Percentiles rank a stretch among this genome's conserved stretches.
Evolutionary conservation across 2,113 vertebrate species (phyloP).

Genomic region (Cranoglanis bouderius): DNA sequence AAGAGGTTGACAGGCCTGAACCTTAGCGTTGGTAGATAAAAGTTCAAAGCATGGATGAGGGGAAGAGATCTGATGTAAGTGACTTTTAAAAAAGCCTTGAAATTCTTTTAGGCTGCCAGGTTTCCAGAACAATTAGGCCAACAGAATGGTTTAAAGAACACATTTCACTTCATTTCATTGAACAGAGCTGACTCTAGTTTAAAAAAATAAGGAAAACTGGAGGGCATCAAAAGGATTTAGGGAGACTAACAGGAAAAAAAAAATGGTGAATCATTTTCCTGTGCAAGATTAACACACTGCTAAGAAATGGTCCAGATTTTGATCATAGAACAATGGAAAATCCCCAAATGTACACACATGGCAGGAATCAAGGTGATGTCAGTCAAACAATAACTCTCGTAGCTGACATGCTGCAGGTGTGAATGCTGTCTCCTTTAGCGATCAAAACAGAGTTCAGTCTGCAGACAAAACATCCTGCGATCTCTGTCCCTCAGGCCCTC

Average conservation of each 20-base stretch:
- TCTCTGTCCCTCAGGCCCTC: slow-evolving; percentile 29
- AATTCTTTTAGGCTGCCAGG: slow-evolving; percentile 25
- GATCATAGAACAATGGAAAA: slow-evolving; percentile 18
- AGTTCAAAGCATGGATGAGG: not conserved
- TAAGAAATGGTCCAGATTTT: slow-evolving; percentile 15
- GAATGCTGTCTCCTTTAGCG: slow-evolving; percentile 66
- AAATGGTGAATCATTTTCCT: not conserved
- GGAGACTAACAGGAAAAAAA: not conserved
- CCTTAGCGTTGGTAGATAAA: not conserved
- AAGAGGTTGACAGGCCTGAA: not conserved
- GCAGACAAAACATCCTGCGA: slow-evolving; percentile 68
- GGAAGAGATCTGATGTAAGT: not conserved
- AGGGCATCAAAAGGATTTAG: not conserved
- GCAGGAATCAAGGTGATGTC: slow-evolving; percentile 52
- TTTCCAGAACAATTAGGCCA: slow-evolving; percentile 31
- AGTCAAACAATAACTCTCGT: slow-evolving; percentile 62
- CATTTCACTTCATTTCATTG: slow-evolving; percentile 16
- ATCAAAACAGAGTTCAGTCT: slow-evolving; percentile 64
- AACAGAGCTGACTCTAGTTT: slow-evolving; percentile 13
- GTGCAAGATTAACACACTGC: not conserved
- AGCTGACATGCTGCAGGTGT: slow-evolving; percentile 62
- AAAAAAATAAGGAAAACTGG: not conserved
- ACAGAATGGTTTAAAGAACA: slow-evolving; percentile 19
- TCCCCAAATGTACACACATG: slow-evolving; percentile 13
- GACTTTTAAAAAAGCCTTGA: not conserved